Percentiles rank a stretch among this genome's conserved stretches.
Conservation (phyloP, 2,113 vertebrate genomes). For the Ctenomys sociabilis region DNA sequence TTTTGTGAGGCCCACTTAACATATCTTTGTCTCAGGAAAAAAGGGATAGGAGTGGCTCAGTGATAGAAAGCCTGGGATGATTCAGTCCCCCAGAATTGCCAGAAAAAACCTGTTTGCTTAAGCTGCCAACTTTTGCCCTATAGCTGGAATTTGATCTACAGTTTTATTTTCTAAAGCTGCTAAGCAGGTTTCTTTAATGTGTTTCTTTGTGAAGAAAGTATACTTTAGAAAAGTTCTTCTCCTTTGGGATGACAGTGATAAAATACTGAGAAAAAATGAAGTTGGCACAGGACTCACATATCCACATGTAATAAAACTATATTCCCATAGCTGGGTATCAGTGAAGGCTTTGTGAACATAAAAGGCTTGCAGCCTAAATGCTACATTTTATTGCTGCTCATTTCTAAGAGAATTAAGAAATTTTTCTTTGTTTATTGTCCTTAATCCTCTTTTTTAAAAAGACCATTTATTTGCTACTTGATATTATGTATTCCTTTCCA, state of each 20-base stretch:
- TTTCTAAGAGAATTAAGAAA: background rate
- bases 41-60: too few relatives aligned
- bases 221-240: background rate
- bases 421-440: constrained; percentile 79
- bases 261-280: background rate
- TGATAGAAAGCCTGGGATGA: background rate
- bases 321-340: background rate
- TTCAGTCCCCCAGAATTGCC: background rate
- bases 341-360: background rate
- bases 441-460: constrained; percentile 89
- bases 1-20: background rate
- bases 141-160: constrained; percentile 16
- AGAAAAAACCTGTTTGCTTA: background rate
- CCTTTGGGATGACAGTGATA: background rate
- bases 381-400: background rate
- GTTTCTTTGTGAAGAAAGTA: background rate
- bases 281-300: background rate
- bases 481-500: constrained; percentile 94
- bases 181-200: background rate
- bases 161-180: constrained; percentile 11
- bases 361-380: background rate
- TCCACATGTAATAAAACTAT: background rate
- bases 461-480: constrained; percentile 96
- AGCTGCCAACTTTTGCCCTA: background rate
- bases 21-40: background rate